A percentile compares a stretch with the other conserved stretches of the same genome.
Conservation (phyloP, 2,797 vertebrate genomes). For the Zalophus californianus region DNA sequence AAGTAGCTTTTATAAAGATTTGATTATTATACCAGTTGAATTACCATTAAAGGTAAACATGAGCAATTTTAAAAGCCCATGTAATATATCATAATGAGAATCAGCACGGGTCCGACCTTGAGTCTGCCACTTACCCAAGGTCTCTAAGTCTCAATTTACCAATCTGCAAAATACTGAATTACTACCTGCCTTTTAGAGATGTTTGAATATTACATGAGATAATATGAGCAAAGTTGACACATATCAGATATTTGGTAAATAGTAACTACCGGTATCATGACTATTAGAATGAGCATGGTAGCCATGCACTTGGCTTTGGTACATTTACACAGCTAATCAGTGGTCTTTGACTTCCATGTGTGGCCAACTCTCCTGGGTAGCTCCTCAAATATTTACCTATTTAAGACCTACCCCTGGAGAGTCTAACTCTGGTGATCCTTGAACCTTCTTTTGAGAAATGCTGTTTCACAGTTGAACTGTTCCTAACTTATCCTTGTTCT, state of each 20-base stretch:
- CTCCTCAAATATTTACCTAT: not conserved
- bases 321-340: not conserved
- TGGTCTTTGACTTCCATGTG: not conserved
- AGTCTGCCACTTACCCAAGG: not conserved
- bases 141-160: not conserved
- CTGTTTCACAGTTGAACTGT: not conserved
- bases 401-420: not conserved
- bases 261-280: not conserved
- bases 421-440: not conserved
- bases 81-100: not conserved
- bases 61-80: not conserved
- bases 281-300: not conserved
- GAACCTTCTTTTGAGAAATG: conserved; percentile 21
- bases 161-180: not conserved
- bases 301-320: not conserved
- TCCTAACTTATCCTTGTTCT: not conserved
- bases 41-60: not conserved
- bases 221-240: not conserved
- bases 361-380: not conserved
- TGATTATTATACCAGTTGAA: not conserved
- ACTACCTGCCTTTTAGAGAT: not conserved
- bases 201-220: conserved; percentile 5
- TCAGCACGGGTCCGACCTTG: not conserved
- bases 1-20: not conserved
- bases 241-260: not conserved